Conservation (phyloP, 2,113 vertebrate species). For the Piaya cayana region DNA sequence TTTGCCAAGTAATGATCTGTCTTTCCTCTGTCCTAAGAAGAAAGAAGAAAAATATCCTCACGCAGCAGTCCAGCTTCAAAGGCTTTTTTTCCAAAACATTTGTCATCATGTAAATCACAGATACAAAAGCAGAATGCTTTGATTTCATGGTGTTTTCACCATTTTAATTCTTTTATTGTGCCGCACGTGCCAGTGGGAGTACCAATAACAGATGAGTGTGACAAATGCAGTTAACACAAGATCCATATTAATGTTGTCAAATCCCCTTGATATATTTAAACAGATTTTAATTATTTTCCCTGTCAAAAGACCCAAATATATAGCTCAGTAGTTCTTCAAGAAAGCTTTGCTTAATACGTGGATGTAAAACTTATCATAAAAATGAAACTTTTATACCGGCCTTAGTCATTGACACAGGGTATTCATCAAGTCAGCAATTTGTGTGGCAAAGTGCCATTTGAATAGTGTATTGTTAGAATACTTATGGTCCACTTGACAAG, state of each 20-base stretch:
- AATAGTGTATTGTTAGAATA: constrained; percentile 86
- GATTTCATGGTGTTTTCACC: constrained; percentile 78
- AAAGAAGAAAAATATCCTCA: neutral
- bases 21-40: neutral
- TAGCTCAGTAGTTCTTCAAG: constrained; percentile 67
- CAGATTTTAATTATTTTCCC: constrained; percentile 80
- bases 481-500: constrained; percentile 88
- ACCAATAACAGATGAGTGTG: constrained; percentile 76
- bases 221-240: constrained; percentile 81
- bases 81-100: constrained; percentile 54
- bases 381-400: constrained; percentile 77
- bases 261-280: constrained; percentile 79
- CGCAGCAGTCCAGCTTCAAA: constrained; percentile 63
- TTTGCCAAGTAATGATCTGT: neutral
- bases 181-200: constrained; percentile 74
- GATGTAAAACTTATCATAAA: constrained; percentile 78
- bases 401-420: constrained; percentile 73
- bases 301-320: constrained; percentile 64
- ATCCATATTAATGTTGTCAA: constrained; percentile 83
- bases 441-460: constrained; percentile 85
- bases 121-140: constrained; percentile 74
- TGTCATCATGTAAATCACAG: constrained; percentile 72
- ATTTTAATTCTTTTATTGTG: constrained; percentile 72
- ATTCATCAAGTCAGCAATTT: constrained; percentile 84
- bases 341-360: constrained; percentile 74